Percentiles rank a stretch among this genome's conserved stretches.
Evolutionary conservation across 2,797 vertebrate genomes (phyloP).

Genomic region (Potorous gilbertii): DNA sequence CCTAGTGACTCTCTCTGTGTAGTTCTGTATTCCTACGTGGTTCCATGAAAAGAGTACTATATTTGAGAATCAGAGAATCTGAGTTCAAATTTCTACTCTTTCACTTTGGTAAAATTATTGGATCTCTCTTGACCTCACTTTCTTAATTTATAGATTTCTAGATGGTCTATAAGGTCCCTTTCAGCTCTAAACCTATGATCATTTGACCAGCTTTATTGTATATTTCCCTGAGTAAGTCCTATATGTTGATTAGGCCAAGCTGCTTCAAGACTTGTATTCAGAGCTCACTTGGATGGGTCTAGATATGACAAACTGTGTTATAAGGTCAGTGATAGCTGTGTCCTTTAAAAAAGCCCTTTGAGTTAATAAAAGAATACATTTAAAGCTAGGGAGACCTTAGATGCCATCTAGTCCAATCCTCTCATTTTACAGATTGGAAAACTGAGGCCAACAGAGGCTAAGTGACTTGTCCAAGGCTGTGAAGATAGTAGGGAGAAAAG

Average conservation of each 20-base stretch:
- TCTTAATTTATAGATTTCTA: background rate
- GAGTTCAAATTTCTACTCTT: background rate
- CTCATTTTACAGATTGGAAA: background rate
- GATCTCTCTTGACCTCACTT: background rate
- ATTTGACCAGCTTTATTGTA: background rate
- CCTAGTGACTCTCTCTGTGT: background rate
- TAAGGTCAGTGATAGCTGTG: background rate
- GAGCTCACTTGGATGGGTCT: background rate
- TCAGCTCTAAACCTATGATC: background rate
- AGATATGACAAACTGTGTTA: background rate
- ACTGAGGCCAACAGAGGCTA: background rate
- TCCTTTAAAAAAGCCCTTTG: background rate
- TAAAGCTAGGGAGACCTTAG: background rate
- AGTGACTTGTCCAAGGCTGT: background rate
- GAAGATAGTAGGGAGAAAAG: background rate
- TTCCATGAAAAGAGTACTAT: background rate
- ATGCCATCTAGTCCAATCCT: background rate
- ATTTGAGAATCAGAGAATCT: background rate
- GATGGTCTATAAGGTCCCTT: background rate
- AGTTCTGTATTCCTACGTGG: background rate
- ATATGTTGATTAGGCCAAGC: background rate
- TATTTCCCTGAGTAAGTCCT: background rate
- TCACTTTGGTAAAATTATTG: background rate
- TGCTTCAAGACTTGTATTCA: background rate
- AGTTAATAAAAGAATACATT: background rate